Evolutionary conservation across 2,888 invertebrate genomes (phyloP).

Genomic region (Drosophila fulvimacula): DNA sequence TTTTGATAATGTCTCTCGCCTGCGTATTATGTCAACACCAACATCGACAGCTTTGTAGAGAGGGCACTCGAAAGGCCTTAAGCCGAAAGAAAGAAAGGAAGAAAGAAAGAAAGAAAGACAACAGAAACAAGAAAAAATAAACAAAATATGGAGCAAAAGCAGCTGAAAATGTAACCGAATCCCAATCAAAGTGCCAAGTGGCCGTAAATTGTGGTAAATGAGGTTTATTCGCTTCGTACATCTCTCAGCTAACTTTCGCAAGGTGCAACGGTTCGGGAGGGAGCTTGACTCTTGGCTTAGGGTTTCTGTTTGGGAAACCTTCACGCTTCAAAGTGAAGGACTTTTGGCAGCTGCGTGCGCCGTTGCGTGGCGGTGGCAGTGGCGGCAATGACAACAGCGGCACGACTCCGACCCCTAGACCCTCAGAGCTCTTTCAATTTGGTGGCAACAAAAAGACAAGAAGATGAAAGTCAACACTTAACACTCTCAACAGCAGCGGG

Average conservation of each 20-base stretch:
- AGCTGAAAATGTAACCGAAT: constrained; percentile 65
- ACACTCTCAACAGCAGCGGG: constrained; percentile 58
- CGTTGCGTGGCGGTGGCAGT: constrained; percentile 64
- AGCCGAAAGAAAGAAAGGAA: constrained; percentile 6
- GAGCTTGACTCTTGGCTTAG: constrained; percentile 41
- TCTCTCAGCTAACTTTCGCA: constrained; percentile 52
- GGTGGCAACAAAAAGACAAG: constrained; percentile 65
- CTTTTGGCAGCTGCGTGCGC: constrained; percentile 61
- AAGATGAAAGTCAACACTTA: constrained; percentile 81
- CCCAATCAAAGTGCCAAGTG: constrained; percentile 61
- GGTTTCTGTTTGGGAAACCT: constrained; percentile 68
- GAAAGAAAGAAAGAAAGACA: constrained; percentile 10
- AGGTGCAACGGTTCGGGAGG: constrained; percentile 41
- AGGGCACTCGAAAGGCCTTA: constrained; percentile 31
- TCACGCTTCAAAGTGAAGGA: constrained; percentile 79
- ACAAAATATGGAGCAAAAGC: constrained; percentile 33
- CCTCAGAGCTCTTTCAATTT: constrained; percentile 36
- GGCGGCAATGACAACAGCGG: constrained; percentile 52
- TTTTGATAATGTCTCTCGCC: constrained; percentile 16
- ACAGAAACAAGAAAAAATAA: constrained; percentile 29
- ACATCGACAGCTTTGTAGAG: constrained; percentile 27
- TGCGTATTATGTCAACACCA: constrained; percentile 70
- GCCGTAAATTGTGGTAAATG: constrained; percentile 72
- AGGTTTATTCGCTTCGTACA: constrained; percentile 62
- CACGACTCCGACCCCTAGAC: constrained; percentile 43